These are phyloP conservation scores for Corythornis cristatus DNA, from an alignment of 2,113 vertebrate genomes.

Conservation along the genomic window DNA sequence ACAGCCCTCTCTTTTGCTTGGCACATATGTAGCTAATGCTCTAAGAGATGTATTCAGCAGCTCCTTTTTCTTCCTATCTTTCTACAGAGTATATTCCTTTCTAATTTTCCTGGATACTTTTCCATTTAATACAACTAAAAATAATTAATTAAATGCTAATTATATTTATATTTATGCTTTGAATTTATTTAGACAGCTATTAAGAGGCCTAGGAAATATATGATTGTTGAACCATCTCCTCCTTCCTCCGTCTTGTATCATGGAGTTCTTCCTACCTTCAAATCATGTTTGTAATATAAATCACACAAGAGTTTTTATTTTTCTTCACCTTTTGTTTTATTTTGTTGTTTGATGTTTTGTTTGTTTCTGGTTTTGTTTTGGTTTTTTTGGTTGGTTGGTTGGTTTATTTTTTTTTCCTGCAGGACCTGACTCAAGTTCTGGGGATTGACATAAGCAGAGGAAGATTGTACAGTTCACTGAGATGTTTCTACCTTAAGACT, in stretches of 20 bases:
- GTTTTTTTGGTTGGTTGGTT: no score
- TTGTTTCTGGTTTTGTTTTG: no score
- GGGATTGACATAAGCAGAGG: background rate
- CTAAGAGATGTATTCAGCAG: background rate
- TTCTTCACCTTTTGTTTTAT: background rate
- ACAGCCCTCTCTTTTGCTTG: background rate
- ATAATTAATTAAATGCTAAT: background rate
- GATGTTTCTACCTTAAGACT: background rate
- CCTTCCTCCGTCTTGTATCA: accelerated
- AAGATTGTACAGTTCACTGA: background rate
- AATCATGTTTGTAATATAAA: background rate
- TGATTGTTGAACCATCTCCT: accelerated
- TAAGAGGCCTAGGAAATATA: background rate
- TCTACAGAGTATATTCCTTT: background rate
- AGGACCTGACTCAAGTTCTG: background rate
- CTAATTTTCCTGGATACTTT: background rate
- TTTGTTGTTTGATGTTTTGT: background rate
- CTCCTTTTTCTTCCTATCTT: background rate
- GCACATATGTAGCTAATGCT: background rate
- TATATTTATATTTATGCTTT: background rate
- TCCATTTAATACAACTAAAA: background rate
- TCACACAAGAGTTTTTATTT: background rate
- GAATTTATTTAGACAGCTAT: background rate
- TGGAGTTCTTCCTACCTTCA: background rate
- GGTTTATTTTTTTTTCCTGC: background rate